phyloP scores from a whole-genome alignment of 1,140 invertebrate species.

The Sarcophaga bullata region DNA sequence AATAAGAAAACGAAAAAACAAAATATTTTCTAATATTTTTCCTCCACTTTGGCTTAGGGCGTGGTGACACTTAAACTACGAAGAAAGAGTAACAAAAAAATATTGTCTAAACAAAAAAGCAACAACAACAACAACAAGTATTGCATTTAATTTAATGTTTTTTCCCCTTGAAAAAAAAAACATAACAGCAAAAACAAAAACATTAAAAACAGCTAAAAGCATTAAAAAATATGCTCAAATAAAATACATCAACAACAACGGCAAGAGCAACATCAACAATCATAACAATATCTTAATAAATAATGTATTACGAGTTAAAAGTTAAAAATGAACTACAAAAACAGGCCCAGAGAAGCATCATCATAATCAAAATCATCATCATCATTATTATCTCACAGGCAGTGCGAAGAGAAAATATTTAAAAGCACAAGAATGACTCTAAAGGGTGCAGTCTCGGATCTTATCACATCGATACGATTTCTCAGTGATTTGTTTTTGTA shows the following conservation, averaged over 20 bases:
- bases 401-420: not conserved
- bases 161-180: too few relatives aligned
- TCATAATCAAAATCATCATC: not conserved
- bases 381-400: not conserved
- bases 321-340: not conserved
- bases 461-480: constrained; percentile 31
- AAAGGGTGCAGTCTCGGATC: constrained; percentile 28
- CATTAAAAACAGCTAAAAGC: not conserved
- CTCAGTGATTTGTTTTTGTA: constrained; percentile 4
- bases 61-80: constrained; percentile 36
- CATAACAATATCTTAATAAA: too few relatives aligned
- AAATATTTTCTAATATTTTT: not conserved
- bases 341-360: not conserved
- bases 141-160: constrained; percentile 26
- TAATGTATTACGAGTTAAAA: too few relatives aligned
- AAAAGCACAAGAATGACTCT: not conserved
- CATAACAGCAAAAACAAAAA: constrained; percentile 34
- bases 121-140: constrained; percentile 14
- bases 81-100: constrained; percentile 10
- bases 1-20: not conserved
- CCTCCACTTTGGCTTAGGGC: constrained; percentile 26
- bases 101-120: too few relatives aligned
- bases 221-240: not conserved
- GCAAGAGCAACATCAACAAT: too few relatives aligned
- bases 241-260: too few relatives aligned